phyloP scores from a whole-genome alignment of 2,888 invertebrate genomes.

The Rotaria sp. region DNA sequence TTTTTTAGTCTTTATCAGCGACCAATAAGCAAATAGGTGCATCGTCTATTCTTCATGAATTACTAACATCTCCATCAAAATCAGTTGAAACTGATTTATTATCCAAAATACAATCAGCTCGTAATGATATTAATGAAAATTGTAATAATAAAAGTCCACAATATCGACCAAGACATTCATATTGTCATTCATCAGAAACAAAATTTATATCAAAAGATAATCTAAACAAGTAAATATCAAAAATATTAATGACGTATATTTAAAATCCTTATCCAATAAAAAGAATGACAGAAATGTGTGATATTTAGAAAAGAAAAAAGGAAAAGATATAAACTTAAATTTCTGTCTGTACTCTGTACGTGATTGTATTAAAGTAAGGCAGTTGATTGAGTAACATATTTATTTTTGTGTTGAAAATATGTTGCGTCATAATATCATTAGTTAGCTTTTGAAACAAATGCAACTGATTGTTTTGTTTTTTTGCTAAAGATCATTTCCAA shows the following conservation, averaged over 20 bases:
- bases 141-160: not conserved
- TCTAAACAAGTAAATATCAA: not conserved
- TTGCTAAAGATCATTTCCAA: no score
- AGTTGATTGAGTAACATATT: no score
- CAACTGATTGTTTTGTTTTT: no score
- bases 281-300: no score
- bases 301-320: no score
- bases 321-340: no score
- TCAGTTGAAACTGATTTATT: not conserved
- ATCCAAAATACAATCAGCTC: not conserved
- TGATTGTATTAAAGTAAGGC: no score
- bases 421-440: no score
- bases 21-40: not conserved
- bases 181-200: not conserved
- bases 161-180: not conserved
- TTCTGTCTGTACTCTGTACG: no score
- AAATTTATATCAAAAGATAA: not conserved
- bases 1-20: not conserved
- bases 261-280: no score
- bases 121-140: not conserved
- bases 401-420: no score
- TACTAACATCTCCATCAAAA: not conserved
- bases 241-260: not conserved
- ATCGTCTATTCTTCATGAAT: not conserved
- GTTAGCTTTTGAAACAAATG: no score